phyloP scores from a whole-genome alignment of 2,113 vertebrate species.

The Malurus alboscapulatus region DNA sequence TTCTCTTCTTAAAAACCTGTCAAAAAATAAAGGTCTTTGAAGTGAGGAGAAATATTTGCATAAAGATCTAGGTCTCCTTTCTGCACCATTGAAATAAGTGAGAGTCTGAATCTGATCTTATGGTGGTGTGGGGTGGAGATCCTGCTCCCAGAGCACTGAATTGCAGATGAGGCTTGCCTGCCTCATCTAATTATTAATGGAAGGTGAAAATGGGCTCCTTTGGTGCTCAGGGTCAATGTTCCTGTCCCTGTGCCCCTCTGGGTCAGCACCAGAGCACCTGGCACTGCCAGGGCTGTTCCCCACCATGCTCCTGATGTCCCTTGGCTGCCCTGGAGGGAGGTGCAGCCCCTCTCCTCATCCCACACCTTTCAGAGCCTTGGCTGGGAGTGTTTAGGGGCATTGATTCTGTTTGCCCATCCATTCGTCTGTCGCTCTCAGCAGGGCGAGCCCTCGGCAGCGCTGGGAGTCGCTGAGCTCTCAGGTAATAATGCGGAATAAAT shows the following conservation, averaged over 20 bases:
- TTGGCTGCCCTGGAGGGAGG: accelerated
- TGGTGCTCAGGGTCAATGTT: accelerated
- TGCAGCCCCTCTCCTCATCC: neutral
- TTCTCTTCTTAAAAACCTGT: neutral
- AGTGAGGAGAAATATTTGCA: neutral
- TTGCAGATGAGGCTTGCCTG: neutral
- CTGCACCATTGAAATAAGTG: neutral
- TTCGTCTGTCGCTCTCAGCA: neutral
- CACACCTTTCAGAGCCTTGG: accelerated
- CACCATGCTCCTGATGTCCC: too few species aligned
- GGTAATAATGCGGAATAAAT: neutral
- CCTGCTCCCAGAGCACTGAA: neutral
- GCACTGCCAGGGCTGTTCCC: neutral
- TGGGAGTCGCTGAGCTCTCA: neutral
- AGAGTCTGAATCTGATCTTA: neutral
- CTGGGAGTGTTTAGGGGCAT: accelerated
- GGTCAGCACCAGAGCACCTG: neutral
- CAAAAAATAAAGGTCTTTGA: neutral
- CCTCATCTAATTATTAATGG: too few species aligned
- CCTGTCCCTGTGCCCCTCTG: accelerated
- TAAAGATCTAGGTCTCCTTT: neutral
- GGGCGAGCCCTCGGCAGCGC: neutral
- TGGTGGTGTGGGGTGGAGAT: accelerated
- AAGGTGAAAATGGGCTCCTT: neutral
- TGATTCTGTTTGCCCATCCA: neutral